Evolutionary conservation across 92 coral and sea anemone species (phyloP).

Genomic region (Blastomussa wellsi): DNA sequence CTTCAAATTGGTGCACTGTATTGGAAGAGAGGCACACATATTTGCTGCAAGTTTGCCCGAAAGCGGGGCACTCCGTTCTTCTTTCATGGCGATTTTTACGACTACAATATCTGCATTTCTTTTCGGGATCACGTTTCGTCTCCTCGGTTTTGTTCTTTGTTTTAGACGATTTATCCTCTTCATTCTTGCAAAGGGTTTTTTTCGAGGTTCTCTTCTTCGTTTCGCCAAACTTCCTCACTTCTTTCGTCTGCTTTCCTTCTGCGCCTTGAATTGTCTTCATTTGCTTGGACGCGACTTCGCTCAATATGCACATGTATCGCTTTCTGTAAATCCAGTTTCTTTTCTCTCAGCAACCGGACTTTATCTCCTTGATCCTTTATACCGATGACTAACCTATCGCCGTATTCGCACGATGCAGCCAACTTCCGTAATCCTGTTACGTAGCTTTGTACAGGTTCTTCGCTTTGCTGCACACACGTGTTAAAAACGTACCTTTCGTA

Average conservation of each 20-base stretch:
- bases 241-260: too few species aligned
- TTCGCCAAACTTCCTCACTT: slow-evolving; percentile 32
- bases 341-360: slow-evolving; percentile 53
- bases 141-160: not conserved
- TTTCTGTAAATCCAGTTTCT: slow-evolving; percentile 36
- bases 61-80: slow-evolving; percentile 41
- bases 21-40: slow-evolving; percentile 27
- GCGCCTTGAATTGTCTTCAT: too few species aligned
- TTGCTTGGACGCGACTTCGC: too few species aligned
- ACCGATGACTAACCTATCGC: slow-evolving; percentile 58
- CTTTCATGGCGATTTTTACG: too few species aligned
- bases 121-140: not conserved
- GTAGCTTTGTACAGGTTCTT: slow-evolving; percentile 50
- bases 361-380: slow-evolving; percentile 36
- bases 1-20: slow-evolving; percentile 8
- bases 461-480: slow-evolving; percentile 46
- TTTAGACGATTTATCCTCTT: not conserved
- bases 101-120: slow-evolving; percentile 15
- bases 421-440: slow-evolving; percentile 44
- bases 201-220: not conserved
- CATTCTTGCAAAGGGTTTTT: not conserved
- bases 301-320: too few species aligned
- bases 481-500: slow-evolving; percentile 45
- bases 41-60: slow-evolving; percentile 32
- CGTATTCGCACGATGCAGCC: slow-evolving; percentile 49